phyloP scores from a whole-genome alignment of 2,888 invertebrate genomes.

The Lasioglossum villosulum region DNA sequence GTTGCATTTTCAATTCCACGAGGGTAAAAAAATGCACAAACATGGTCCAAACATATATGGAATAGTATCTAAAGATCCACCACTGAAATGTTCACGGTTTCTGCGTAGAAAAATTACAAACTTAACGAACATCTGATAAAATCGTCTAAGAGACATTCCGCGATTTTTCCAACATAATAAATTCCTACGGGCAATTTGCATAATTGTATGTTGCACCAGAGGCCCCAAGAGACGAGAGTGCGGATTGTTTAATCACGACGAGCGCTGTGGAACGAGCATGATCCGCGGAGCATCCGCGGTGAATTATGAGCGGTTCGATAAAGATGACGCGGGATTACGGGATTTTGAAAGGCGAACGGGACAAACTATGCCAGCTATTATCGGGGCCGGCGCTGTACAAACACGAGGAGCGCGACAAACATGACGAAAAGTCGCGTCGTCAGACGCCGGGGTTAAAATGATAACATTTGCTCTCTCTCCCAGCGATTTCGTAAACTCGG shows the following conservation, averaged over 20 bases:
- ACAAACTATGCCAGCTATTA: not conserved
- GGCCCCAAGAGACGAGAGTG: not conserved
- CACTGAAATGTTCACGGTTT: not conserved
- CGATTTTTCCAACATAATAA: not conserved
- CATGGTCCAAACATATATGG: not conserved
- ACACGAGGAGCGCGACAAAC: not conserved
- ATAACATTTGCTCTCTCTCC: constrained; percentile 16
- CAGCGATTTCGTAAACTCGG: constrained; percentile 7
- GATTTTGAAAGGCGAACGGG: not conserved
- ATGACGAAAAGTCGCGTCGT: not conserved
- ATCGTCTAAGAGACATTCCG: not conserved
- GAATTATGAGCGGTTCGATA: constrained; percentile 9
- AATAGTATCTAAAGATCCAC: not conserved
- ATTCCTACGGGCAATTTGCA: not conserved
- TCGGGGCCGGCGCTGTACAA: not conserved
- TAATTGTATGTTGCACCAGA: not conserved
- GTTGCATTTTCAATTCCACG: not conserved
- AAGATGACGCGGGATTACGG: not conserved
- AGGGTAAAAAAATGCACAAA: not conserved
- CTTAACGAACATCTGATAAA: not conserved
- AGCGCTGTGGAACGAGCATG: not conserved
- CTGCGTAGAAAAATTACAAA: not conserved
- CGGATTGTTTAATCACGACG: too few relatives aligned
- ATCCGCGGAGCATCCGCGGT: constrained; percentile 3
- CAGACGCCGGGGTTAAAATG: constrained; percentile 6